Evolutionary conservation across 2,797 vertebrate species (phyloP).

Genomic region (Monodelphis domestica): DNA sequence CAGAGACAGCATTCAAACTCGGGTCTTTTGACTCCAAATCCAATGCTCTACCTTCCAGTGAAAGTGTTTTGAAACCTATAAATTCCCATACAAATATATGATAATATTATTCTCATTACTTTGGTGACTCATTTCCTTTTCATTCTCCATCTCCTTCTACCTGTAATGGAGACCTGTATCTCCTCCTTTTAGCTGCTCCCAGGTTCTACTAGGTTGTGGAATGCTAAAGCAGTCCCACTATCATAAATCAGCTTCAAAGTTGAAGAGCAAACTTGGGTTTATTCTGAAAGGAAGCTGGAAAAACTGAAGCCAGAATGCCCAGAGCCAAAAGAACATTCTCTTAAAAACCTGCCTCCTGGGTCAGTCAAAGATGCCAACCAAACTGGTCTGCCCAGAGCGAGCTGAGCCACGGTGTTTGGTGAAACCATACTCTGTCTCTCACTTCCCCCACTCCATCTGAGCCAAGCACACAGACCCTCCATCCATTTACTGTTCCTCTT

Average conservation of each 20-base stretch:
- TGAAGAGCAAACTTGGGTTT: neutral
- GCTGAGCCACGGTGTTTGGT: neutral
- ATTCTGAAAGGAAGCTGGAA: slow-evolving; percentile 23
- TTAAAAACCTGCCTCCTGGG: slow-evolving; percentile 43
- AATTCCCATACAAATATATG: neutral
- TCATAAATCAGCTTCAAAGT: neutral
- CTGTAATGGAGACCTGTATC: neutral
- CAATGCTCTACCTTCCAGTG: neutral
- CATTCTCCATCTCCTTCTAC: slow-evolving; percentile 5
- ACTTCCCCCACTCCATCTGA: slow-evolving; percentile 2
- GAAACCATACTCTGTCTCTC: slow-evolving; percentile 24
- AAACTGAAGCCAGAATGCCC: slow-evolving; percentile 38
- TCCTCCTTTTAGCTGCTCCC: neutral
- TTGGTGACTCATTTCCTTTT: slow-evolving; percentile 14
- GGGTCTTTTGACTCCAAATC: neutral
- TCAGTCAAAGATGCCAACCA: slow-evolving; percentile 35
- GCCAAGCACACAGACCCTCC: slow-evolving; percentile 47
- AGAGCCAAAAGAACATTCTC: slow-evolving; percentile 34
- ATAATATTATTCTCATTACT: neutral
- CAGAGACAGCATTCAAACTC: neutral
- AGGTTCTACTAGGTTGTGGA: neutral
- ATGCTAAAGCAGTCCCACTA: slow-evolving; percentile 22
- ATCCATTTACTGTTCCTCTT: slow-evolving; percentile 57
- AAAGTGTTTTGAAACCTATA: neutral
- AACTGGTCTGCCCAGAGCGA: slow-evolving; percentile 19